phyloP scores from a whole-genome alignment of 2,113 vertebrate genomes.

The Siphamia tubifer region DNA sequence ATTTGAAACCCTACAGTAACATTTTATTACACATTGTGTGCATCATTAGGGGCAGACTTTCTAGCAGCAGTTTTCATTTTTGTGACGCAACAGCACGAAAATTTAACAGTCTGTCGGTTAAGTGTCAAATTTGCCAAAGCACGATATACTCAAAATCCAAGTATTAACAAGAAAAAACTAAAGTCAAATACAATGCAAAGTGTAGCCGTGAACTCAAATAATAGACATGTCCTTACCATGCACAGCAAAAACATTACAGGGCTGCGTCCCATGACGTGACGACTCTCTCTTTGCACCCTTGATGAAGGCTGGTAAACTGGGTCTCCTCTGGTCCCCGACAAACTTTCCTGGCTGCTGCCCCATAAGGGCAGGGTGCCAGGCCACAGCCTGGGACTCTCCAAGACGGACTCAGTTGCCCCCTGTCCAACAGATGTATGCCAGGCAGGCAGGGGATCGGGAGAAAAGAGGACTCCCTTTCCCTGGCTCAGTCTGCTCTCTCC shows the following conservation, averaged over 20 bases:
- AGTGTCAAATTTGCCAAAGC: no score
- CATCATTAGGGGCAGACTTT: no score
- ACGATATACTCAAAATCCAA: no score
- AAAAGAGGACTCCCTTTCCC: constrained; percentile 19
- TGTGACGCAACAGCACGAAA: no score
- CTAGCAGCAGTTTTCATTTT: no score
- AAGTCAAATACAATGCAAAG: no score
- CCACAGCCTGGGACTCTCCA: constrained; percentile 75
- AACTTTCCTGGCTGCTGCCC: constrained; percentile 99
- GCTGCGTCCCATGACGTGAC: constrained; percentile 85
- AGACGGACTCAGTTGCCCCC: constrained; percentile 49
- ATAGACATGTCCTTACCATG: constrained; percentile 86
- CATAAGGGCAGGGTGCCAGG: constrained; percentile 90
- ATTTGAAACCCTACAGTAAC: no score
- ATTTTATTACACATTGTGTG: no score
- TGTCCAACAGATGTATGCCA: constrained; percentile 13
- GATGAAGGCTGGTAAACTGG: constrained; percentile 97
- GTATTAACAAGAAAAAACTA: no score
- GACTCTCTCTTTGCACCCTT: constrained; percentile 90
- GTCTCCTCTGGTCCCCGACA: constrained; percentile 95
- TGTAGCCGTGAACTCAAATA: no score
- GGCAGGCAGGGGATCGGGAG: not conserved
- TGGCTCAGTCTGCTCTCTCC: constrained; percentile 30
- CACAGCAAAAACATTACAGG: constrained; percentile 92
- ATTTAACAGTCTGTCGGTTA: no score